Evolutionary conservation across 1,140 invertebrate species (phyloP).

Genomic region (Rhizoglyphus robini): DNA sequence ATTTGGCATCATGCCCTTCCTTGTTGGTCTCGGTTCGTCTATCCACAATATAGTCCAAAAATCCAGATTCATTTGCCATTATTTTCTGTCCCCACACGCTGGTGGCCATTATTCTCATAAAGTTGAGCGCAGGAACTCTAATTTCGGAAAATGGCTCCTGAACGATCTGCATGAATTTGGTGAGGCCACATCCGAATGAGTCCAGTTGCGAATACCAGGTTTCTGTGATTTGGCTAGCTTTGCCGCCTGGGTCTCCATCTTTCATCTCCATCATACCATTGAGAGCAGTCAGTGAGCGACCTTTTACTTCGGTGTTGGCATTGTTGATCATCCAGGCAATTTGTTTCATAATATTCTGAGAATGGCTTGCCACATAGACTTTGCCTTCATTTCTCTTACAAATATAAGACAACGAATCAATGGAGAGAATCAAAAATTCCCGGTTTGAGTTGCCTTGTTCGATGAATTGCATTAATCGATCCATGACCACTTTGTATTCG

Average conservation of each 20-base stretch:
- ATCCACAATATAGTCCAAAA: slow-evolving; percentile 60
- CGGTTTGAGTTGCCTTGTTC: not conserved
- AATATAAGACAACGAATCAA: slow-evolving; percentile 11
- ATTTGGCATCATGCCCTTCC: slow-evolving; percentile 53
- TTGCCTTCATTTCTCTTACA: slow-evolving; percentile 11
- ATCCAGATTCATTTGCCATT: slow-evolving; percentile 45
- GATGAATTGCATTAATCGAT: not conserved
- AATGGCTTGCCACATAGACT: not conserved
- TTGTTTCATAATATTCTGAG: not conserved
- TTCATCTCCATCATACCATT: not conserved
- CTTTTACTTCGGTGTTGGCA: slow-evolving; percentile 10
- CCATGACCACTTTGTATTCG: not conserved
- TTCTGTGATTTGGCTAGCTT: slow-evolving; percentile 39
- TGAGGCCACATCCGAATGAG: slow-evolving; percentile 38
- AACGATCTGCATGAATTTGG: slow-evolving; percentile 39
- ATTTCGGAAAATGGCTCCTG: slow-evolving; percentile 50
- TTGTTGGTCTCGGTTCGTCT: slow-evolving; percentile 50
- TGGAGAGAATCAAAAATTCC: not conserved
- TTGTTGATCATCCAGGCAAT: not conserved
- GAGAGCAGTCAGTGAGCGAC: slow-evolving; percentile 1
- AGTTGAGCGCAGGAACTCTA: slow-evolving; percentile 38
- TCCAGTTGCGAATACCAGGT: slow-evolving; percentile 45
- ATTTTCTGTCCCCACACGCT: slow-evolving; percentile 49
- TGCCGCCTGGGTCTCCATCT: slow-evolving; percentile 24
- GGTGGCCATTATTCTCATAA: slow-evolving; percentile 39